These are phyloP conservation scores for Syndactyla subalaris DNA, from an alignment of 2,797 vertebrate genomes.

Conservation along the genomic window DNA sequence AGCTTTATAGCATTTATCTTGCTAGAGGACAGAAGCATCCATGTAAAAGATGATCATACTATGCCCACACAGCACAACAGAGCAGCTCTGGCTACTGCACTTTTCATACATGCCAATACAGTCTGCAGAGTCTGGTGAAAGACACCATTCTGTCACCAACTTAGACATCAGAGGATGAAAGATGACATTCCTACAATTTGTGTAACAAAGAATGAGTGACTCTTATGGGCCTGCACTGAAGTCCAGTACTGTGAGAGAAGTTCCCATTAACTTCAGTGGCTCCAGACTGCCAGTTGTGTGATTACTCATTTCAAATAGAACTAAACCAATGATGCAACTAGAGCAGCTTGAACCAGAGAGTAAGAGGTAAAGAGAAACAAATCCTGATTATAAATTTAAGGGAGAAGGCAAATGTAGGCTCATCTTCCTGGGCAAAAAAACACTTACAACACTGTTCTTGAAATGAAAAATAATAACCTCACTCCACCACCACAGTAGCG, in stretches of 20 bases:
- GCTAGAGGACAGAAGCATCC: neutral
- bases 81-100: neutral
- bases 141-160: neutral
- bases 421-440: neutral
- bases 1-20: neutral
- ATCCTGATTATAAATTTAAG: neutral
- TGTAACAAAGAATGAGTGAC: neutral
- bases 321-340: neutral
- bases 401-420: neutral
- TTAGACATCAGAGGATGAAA: neutral
- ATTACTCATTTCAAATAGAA: neutral
- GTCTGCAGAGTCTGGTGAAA: neutral
- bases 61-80: neutral
- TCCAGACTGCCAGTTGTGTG: neutral
- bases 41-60: neutral
- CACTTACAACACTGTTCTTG: neutral
- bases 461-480: neutral
- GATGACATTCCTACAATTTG: neutral
- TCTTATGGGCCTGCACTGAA: neutral
- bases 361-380: neutral
- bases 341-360: neutral
- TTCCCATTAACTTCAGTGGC: neutral
- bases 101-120: neutral
- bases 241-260: neutral
- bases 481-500: neutral